These are phyloP conservation scores for Rhynchotus rufescens DNA, from an alignment of 2,797 vertebrate species.

Conservation along the genomic window DNA sequence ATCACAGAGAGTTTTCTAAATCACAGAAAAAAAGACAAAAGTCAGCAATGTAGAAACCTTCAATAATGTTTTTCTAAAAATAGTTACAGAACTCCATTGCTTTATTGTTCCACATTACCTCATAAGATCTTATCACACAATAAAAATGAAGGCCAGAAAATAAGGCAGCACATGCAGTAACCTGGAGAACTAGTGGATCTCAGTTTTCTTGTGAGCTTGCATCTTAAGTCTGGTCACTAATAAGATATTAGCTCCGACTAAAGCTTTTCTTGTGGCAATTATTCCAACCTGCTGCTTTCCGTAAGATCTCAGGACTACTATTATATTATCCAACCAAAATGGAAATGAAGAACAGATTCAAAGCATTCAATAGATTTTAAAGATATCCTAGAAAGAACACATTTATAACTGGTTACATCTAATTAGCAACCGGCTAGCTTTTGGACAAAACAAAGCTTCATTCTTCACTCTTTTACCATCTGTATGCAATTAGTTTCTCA, in stretches of 20 bases:
- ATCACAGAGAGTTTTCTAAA: constrained; percentile 93
- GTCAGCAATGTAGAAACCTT: not conserved
- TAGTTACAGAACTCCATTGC: not conserved
- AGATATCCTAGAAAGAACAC: not conserved
- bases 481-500: not conserved
- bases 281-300: not conserved
- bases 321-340: not conserved
- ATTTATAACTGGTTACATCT: not conserved
- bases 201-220: not conserved
- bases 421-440: not conserved
- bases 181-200: not conserved
- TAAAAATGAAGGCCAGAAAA: not conserved
- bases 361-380: not conserved
- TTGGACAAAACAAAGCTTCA: not conserved
- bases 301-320: not conserved
- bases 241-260: not conserved
- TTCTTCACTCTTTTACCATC: not conserved
- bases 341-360: not conserved
- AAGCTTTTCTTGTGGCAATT: not conserved
- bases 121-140: not conserved
- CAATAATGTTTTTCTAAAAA: not conserved
- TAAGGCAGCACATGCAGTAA: not conserved
- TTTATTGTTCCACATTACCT: not conserved
- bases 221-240: not conserved
- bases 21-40: not conserved